phyloP scores from a whole-genome alignment of 92 coral and sea anemone species.

The Epizoanthus rinbou region DNA sequence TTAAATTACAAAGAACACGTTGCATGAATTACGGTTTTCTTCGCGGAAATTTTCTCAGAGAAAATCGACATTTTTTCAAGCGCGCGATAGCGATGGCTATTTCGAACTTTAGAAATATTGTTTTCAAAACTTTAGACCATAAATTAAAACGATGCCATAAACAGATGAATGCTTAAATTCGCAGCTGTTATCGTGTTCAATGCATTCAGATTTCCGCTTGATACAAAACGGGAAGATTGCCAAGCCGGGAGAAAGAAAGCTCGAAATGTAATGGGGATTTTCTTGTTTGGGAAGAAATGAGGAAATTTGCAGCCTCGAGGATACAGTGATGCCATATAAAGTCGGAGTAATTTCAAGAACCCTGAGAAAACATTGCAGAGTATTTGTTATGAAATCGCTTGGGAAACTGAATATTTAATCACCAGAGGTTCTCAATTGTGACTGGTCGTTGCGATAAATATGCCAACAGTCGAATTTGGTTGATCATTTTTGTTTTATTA shows the following conservation, averaged over 20 bases:
- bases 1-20: slow-evolving; percentile 16
- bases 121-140: slow-evolving; percentile 63
- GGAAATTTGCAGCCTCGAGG: slow-evolving; percentile 6
- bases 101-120: slow-evolving; percentile 29
- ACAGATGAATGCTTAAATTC: slow-evolving; percentile 84
- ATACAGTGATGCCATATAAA: slow-evolving; percentile 31
- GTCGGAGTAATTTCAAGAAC: slow-evolving; percentile 18
- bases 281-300: slow-evolving; percentile 27
- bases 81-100: slow-evolving; percentile 11
- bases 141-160: slow-evolving; percentile 93
- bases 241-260: slow-evolving; percentile 11
- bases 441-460: slow-evolving; percentile 41
- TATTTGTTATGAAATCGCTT: slow-evolving; percentile 48
- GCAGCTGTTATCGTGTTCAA: slow-evolving; percentile 72
- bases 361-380: slow-evolving; percentile 27
- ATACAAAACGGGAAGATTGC: slow-evolving; percentile 49
- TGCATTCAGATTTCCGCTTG: slow-evolving; percentile 44
- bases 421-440: slow-evolving; percentile 32
- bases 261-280: slow-evolving; percentile 35
- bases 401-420: slow-evolving; percentile 43
- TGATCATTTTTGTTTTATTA: slow-evolving; percentile 44
- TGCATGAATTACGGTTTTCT: slow-evolving; percentile 10
- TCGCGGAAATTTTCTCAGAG: not conserved
- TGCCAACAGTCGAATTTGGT: slow-evolving; percentile 34
- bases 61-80: not conserved